Conservation (phyloP, 1,140 invertebrate species). For the Drosophila auraria region DNA sequence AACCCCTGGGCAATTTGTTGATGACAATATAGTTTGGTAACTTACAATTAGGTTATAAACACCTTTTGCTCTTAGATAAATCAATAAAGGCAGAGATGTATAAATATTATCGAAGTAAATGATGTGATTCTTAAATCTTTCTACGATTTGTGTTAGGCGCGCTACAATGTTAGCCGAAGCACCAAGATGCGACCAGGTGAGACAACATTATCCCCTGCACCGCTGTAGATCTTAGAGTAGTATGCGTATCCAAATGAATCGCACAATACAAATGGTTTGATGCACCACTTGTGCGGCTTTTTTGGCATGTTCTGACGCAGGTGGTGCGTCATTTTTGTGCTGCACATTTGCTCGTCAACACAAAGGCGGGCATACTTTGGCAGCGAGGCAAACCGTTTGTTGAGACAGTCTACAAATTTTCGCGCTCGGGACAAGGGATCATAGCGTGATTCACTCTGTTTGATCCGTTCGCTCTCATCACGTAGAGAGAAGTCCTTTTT, state of each 20-base stretch:
- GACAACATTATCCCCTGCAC: constrained; percentile 20
- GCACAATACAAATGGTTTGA: constrained; percentile 26
- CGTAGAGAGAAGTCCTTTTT: too few species aligned
- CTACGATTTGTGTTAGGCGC: constrained; percentile 7
- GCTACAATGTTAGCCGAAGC: constrained; percentile 16
- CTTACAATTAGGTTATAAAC: constrained; percentile 15
- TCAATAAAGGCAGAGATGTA: constrained; percentile 10
- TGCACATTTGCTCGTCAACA: too few species aligned
- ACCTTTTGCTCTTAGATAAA: constrained; percentile 8
- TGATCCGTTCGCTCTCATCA: too few species aligned
- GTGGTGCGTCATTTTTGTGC: too few species aligned
- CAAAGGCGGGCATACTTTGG: too few species aligned
- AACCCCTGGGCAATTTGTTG: constrained; percentile 17
- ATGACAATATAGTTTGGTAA: constrained; percentile 11
- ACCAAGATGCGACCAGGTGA: constrained; percentile 20
- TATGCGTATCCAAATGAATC: constrained; percentile 23
- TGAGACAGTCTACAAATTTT: too few species aligned
- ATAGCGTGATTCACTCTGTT: too few species aligned
- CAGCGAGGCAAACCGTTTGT: too few species aligned
- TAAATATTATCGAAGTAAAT: constrained; percentile 25
- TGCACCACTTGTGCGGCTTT: neutral
- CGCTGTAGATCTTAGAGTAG: constrained; percentile 3
- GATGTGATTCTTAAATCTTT: constrained; percentile 10
- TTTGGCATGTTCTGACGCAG: too few species aligned
- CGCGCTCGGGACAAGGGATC: too few species aligned